phyloP scores from a whole-genome alignment of 2,113 vertebrate genomes.

The Cyprinodon variegatus region DNA sequence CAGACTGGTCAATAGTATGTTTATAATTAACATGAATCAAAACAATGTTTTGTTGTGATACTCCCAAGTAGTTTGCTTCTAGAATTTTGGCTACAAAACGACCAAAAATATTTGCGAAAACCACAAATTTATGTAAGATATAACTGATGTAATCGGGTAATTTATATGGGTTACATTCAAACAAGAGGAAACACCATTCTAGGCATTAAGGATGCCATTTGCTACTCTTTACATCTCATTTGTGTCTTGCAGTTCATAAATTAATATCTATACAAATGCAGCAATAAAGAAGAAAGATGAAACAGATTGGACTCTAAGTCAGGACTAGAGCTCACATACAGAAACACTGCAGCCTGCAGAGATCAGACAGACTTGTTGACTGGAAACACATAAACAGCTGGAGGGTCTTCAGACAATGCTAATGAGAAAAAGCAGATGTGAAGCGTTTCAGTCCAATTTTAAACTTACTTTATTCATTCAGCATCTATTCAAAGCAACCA shows the following conservation, averaged over 20 bases:
- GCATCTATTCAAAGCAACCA: background rate
- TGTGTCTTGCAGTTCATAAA: slow-evolving; percentile 33
- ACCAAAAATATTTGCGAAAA: background rate
- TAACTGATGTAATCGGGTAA: background rate
- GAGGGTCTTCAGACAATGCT: background rate
- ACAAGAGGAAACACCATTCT: background rate
- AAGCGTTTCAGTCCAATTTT: background rate
- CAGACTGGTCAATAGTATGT: slow-evolving; percentile 10
- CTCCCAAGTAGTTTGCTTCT: background rate
- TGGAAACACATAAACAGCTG: background rate
- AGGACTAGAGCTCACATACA: background rate
- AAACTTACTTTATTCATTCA: background rate
- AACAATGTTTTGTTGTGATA: background rate
- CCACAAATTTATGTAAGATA: slow-evolving; percentile 20
- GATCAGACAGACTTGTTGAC: background rate
- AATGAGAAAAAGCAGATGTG: background rate
- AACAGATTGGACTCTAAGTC: slow-evolving; percentile 11
- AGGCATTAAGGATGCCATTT: background rate
- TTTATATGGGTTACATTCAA: background rate
- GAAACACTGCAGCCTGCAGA: background rate
- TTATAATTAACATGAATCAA: background rate
- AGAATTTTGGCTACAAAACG: background rate
- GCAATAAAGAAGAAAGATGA: slow-evolving; percentile 22
- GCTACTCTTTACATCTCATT: slow-evolving; percentile 57
- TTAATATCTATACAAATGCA: slow-evolving; percentile 24